phyloP scores from a whole-genome alignment of 2,888 invertebrate genomes.

The Oegoconia quadripuncta region DNA sequence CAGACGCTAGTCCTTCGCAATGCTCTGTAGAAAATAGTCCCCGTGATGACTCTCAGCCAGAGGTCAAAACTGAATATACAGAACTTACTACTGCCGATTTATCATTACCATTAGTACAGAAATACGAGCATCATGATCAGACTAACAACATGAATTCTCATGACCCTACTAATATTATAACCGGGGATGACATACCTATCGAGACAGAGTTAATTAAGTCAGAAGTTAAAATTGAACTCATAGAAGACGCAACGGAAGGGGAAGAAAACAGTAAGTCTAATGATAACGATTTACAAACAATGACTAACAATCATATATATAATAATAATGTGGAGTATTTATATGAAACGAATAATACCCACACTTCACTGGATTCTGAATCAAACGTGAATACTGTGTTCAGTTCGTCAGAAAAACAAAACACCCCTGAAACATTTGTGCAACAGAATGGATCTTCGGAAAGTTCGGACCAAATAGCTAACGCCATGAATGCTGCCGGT shows the following conservation, averaged over 20 bases:
- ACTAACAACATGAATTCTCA: slow-evolving; percentile 34
- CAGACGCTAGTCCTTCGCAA: slow-evolving; percentile 65
- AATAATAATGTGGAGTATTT: slow-evolving; percentile 34
- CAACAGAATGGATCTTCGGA: slow-evolving; percentile 40
- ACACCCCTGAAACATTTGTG: slow-evolving; percentile 18
- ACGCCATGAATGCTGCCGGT: slow-evolving; percentile 70
- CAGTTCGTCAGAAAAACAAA: slow-evolving; percentile 7
- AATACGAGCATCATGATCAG: slow-evolving; percentile 50
- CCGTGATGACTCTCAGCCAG: slow-evolving; percentile 51
- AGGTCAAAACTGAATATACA: slow-evolving; percentile 66
- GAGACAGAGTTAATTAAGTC: slow-evolving; percentile 47
- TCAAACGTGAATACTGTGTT: slow-evolving; percentile 27
- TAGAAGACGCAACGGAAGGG: slow-evolving; percentile 48
- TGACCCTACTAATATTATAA: slow-evolving; percentile 30
- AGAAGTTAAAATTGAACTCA: slow-evolving; percentile 46
- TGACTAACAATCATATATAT: slow-evolving; percentile 21
- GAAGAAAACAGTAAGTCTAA: slow-evolving; percentile 35
- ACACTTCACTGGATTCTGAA: slow-evolving; percentile 22
- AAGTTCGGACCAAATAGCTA: slow-evolving; percentile 65
- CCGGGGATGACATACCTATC: slow-evolving; percentile 42
- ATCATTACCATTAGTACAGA: slow-evolving; percentile 52
- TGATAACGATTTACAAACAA: slow-evolving; percentile 29
- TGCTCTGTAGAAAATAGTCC: slow-evolving; percentile 60
- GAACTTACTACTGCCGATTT: slow-evolving; percentile 69
- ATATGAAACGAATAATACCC: slow-evolving; percentile 28